Percentiles rank a stretch among this genome's conserved stretches.
These are phyloP conservation scores for Pachypanchax playfairii DNA, from an alignment of 2,113 vertebrate species.

Conservation along the genomic window DNA sequence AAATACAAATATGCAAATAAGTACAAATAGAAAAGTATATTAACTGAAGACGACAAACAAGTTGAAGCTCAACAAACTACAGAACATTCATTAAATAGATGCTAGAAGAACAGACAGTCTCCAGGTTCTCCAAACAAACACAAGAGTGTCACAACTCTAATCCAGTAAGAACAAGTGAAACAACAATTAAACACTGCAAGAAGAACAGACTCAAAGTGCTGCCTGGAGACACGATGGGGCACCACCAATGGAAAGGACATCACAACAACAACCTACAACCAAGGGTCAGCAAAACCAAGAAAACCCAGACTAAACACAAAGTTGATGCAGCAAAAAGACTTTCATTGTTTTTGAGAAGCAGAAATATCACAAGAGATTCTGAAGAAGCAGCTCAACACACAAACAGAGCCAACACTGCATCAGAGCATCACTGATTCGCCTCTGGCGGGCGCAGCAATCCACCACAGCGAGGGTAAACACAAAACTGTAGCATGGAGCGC, in stretches of 20 bases:
- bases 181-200: slow-evolving; percentile 7
- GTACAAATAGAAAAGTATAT: background rate
- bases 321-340: background rate
- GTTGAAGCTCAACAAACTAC: background rate
- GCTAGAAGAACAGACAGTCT: slow-evolving; percentile 11
- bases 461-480: slow-evolving; percentile 33
- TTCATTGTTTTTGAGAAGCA: slow-evolving; percentile 6
- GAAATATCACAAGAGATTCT: slow-evolving; percentile 27
- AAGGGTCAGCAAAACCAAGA: slow-evolving; percentile 5
- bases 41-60: background rate
- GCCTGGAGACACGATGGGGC: background rate
- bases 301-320: background rate
- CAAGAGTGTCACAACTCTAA: background rate
- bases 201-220: slow-evolving; percentile 2
- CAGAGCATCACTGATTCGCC: background rate
- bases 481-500: background rate
- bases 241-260: background rate
- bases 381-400: slow-evolving; percentile 1
- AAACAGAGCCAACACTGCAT: slow-evolving; percentile 21
- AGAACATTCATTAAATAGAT: background rate
- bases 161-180: background rate
- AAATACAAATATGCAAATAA: background rate
- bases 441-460: slow-evolving; percentile 8
- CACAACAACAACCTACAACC: slow-evolving; percentile 10
- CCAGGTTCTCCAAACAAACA: background rate